Conservation (phyloP, 2,888 invertebrate genomes). For the Lochmaea crataegi region DNA sequence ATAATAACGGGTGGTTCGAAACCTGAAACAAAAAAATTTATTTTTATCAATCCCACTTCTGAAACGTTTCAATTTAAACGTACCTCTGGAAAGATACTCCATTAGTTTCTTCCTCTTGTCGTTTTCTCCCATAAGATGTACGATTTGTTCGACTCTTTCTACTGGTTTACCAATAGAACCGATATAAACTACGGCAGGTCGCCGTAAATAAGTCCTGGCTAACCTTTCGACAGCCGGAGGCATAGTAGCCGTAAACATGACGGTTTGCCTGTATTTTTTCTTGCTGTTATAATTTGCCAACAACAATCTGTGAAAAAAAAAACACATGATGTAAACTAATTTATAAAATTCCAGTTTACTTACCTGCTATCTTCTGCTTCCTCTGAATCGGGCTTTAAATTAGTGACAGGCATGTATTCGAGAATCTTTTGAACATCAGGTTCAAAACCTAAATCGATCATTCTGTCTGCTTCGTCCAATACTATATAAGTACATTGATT, state of each 20-base stretch:
- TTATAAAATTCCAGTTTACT: neutral
- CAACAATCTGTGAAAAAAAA: slow-evolving; percentile 66
- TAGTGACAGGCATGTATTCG: slow-evolving; percentile 97
- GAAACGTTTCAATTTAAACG: slow-evolving; percentile 57
- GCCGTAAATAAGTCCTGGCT: slow-evolving; percentile 91
- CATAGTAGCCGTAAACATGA: slow-evolving; percentile 99
- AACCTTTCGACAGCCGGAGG: slow-evolving; percentile 97
- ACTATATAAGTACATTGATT: slow-evolving; percentile 99
- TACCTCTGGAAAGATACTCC: slow-evolving; percentile 78
- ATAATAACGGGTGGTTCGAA: slow-evolving; percentile 98
- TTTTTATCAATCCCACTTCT: slow-evolving; percentile 28
- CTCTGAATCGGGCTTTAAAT: slow-evolving; percentile 97
- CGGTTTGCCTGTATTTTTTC: slow-evolving; percentile 98
- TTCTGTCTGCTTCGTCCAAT: slow-evolving; percentile 96
- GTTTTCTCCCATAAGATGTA: slow-evolving; percentile 93
- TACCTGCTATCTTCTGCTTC: slow-evolving; percentile 87
- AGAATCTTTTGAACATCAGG: slow-evolving; percentile 98
- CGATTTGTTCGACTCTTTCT: slow-evolving; percentile 97
- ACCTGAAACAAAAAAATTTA: slow-evolving; percentile 64
- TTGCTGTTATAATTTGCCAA: slow-evolving; percentile 95
- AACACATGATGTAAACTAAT: no score
- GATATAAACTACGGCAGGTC: slow-evolving; percentile 97
- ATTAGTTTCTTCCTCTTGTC: slow-evolving; percentile 97
- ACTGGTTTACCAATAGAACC: slow-evolving; percentile 96
- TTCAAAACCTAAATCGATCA: slow-evolving; percentile 99